Evolutionary conservation across 2,797 vertebrate species (phyloP).

Genomic region (Coreius guichenoti): DNA sequence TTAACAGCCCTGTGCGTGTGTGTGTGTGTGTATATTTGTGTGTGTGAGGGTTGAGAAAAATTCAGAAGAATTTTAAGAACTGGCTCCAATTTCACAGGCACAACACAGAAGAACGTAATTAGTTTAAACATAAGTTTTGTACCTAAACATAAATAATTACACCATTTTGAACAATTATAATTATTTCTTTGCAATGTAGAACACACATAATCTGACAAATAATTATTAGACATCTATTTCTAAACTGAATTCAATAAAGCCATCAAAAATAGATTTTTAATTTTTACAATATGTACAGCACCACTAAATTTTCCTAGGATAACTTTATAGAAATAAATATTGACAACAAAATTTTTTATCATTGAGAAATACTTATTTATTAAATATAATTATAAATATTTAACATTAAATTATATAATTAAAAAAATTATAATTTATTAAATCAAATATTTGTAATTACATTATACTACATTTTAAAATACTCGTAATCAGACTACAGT

Average conservation of each 20-base stretch:
- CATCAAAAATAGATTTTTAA: background rate
- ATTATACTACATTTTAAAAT: too few species aligned
- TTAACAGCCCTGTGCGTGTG: constrained; percentile 26
- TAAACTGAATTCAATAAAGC: background rate
- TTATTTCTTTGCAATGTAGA: background rate
- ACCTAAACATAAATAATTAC: background rate
- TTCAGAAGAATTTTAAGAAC: background rate
- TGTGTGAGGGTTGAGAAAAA: background rate
- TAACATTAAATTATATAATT: background rate
- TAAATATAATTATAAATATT: background rate
- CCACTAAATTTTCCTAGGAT: background rate
- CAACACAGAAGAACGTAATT: background rate
- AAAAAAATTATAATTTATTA: background rate
- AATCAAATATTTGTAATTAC: background rate
- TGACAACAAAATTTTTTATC: background rate
- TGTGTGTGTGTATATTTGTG: constrained; percentile 10
- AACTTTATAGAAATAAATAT: background rate
- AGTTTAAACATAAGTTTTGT: background rate
- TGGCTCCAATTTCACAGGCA: background rate
- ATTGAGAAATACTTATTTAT: background rate
- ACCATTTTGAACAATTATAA: background rate
- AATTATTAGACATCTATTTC: background rate
- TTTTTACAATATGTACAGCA: background rate
- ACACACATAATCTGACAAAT: too few species aligned
- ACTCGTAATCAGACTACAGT: too few species aligned